Conservation (phyloP, 2,888 invertebrate species). For the Danaus chrysippus region DNA sequence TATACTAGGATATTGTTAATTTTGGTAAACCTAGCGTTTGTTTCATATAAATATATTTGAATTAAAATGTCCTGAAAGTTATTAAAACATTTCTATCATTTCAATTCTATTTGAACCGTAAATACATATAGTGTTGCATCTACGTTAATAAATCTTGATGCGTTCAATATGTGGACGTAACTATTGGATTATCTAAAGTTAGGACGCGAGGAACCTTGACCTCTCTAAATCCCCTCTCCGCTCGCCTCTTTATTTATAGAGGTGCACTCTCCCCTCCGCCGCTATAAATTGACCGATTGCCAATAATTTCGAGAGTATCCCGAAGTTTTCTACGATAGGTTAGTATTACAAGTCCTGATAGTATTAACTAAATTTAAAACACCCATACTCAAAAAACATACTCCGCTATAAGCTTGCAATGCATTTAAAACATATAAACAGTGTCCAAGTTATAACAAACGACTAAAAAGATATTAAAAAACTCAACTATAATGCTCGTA, state of each 20-base stretch:
- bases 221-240: neutral
- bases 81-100: no score
- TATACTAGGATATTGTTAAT: no score
- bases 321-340: neutral
- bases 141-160: no score
- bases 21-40: no score
- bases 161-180: neutral
- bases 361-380: neutral
- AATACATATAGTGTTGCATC: no score
- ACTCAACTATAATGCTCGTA: neutral
- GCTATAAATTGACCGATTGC: constrained; percentile 3
- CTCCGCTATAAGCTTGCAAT: no score
- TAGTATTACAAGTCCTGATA: neutral
- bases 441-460: no score
- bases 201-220: constrained; percentile 1
- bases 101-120: no score
- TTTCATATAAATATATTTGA: no score
- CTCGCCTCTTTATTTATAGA: neutral
- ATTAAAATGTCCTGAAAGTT: no score
- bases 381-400: neutral
- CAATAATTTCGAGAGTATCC: constrained; percentile 2
- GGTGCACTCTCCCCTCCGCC: neutral
- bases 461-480: no score
- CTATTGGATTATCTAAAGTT: neutral
- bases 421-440: no score